phyloP scores from a whole-genome alignment of 1,140 invertebrate genomes.

The Bemisia tabaci region DNA sequence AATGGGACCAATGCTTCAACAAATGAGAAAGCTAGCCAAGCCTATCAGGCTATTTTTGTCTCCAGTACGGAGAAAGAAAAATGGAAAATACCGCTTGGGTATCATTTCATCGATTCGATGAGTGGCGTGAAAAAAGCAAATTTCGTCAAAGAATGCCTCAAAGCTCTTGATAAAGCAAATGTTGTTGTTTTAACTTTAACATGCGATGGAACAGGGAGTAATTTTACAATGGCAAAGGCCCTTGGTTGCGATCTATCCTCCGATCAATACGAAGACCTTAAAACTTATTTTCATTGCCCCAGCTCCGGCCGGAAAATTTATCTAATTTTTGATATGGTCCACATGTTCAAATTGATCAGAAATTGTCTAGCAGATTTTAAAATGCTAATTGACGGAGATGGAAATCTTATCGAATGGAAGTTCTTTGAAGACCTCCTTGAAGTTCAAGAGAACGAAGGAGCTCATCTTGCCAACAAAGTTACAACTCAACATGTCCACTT shows the following conservation, averaged over 20 bases:
- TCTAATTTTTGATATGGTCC: conserved; percentile 18
- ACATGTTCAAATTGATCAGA: conserved; percentile 20
- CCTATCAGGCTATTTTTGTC: neutral
- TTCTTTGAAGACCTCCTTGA: conserved; percentile 22
- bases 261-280: conserved; percentile 2
- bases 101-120: neutral
- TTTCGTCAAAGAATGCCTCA: conserved; percentile 21
- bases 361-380: conserved; percentile 13
- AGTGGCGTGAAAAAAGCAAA: conserved; percentile 15
- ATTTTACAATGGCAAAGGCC: conserved; percentile 7
- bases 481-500: conserved; percentile 23
- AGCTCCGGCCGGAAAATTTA: conserved; percentile 14
- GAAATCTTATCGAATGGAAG: conserved; percentile 21
- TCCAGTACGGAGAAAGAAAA: neutral
- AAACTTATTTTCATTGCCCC: conserved; percentile 12
- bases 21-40: neutral
- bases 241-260: conserved; percentile 16
- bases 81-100: neutral
- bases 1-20: neutral
- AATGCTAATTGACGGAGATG: conserved; percentile 15
- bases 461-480: conserved; percentile 25
- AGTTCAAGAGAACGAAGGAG: conserved; percentile 22
- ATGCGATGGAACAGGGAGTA: conserved; percentile 13
- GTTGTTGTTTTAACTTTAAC: conserved; percentile 10
- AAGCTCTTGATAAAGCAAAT: conserved; percentile 17